These are phyloP conservation scores for Zapornia atra DNA, from an alignment of 2,113 vertebrate species.

Conservation along the genomic window DNA sequence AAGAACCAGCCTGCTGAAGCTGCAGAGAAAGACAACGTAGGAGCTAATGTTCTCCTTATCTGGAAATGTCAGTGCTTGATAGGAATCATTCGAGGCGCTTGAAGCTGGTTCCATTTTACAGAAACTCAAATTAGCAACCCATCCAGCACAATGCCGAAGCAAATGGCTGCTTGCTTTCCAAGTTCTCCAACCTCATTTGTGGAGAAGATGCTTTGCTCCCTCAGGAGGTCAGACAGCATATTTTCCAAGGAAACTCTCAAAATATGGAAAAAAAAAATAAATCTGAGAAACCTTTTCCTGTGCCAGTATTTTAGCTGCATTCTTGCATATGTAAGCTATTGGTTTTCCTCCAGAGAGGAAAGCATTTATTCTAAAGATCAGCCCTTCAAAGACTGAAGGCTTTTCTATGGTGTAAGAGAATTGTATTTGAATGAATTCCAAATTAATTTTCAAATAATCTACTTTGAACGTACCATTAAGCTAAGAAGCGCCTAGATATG, in stretches of 20 bases:
- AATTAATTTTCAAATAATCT: slow-evolving; percentile 11
- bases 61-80: slow-evolving; percentile 11
- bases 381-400: not conserved
- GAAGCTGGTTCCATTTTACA: slow-evolving; percentile 66
- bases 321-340: not conserved
- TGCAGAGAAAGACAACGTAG: not conserved
- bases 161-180: slow-evolving; percentile 60
- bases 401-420: not conserved
- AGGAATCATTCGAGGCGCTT: slow-evolving; percentile 9
- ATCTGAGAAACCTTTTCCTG: not conserved
- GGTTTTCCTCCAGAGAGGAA: not conserved
- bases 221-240: slow-evolving; percentile 67
- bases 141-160: not conserved
- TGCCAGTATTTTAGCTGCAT: not conserved
- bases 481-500: not conserved
- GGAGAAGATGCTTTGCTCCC: slow-evolving; percentile 71
- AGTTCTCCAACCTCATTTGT: slow-evolving; percentile 35
- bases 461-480: not conserved
- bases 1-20: not conserved
- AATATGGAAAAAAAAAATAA: not conserved
- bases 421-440: not conserved
- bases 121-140: slow-evolving; percentile 49
- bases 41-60: slow-evolving; percentile 14
- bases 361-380: not conserved
- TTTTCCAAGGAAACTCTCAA: slow-evolving; percentile 54